Evolutionary conservation across 2,113 vertebrate species (phyloP), one percentile per base, ranked within the genome.

Genomic region (Hirundichthys speculiger): DNA sequence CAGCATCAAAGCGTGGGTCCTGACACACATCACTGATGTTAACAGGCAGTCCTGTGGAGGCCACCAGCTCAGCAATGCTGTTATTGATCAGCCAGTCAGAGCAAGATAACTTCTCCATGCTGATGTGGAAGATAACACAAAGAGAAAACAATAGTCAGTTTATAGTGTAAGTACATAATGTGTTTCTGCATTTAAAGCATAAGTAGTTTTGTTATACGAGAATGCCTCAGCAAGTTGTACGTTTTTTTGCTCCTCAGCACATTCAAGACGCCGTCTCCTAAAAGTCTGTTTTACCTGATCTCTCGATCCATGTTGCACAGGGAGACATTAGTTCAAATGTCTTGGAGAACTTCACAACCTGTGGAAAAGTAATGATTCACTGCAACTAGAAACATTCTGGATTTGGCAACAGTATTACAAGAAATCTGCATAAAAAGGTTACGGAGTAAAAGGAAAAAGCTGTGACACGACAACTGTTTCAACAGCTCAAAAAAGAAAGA

Each of bases 41-140:
- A 54, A 94, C 93, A 14, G 93, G 93, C 30, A 94, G 89, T 18
- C 92, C 93, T 20, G 93, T 94, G 51, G 93, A 94, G 18, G 93
- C 93, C 68, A 94, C 93, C 67, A 94, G 77, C 84, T 94, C 93
- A 77, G 92, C 92, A 63, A 94, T 94, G 73, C 92, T 94, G 86
- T 93, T 94, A 90, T 94, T 94, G 80, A 94, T 93, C 66, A 94
- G 76, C 93, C 93, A 94, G 74, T 93, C 93, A 16, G 93, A 93
- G 40, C 92, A 92, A 5, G 92, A 93, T 16, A 92, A 84, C 75
- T 94, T 94, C 88, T 93, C 92, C 89, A 93, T 89, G 90, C 93
- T 93, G 77, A 82, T 73, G 73, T 70, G 46, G 49, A 47, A 75
- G 89, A 41, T 75, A 77, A 77, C 40, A 78, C 45, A 86, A 73